Conservation (phyloP, 2,888 invertebrate species). For the Pammene aurita region DNA sequence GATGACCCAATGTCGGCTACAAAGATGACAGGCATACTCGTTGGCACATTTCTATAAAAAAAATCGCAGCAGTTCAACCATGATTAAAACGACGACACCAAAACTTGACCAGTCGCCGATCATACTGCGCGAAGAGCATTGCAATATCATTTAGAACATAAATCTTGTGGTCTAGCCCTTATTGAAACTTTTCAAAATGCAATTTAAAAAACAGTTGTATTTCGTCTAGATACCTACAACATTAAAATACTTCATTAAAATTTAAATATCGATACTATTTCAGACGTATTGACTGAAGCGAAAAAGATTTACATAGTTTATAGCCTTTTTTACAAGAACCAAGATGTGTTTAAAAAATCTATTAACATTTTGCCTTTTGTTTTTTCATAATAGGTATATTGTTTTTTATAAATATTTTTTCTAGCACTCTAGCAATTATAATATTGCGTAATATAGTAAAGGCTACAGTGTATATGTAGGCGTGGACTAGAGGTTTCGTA, state of each 20-base stretch:
- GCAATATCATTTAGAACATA: too few relatives aligned
- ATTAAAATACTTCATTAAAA: too few relatives aligned
- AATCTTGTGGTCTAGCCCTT: too few relatives aligned
- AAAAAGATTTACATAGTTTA: background rate
- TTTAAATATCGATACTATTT: too few relatives aligned
- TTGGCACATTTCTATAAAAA: conserved; percentile 5
- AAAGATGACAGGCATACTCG: too few relatives aligned
- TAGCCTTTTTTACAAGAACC: background rate
- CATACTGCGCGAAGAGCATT: too few relatives aligned
- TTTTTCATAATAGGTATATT: background rate
- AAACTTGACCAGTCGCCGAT: too few relatives aligned
- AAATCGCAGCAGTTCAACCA: background rate
- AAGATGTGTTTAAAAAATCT: conserved; percentile 4
- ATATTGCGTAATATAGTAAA: conserved; percentile 40
- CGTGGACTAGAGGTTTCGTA: conserved; percentile 33
- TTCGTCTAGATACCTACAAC: too few relatives aligned
- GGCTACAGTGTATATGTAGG: conserved; percentile 31
- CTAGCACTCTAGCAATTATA: conserved; percentile 49
- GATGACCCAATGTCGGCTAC: background rate
- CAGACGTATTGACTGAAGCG: too few relatives aligned
- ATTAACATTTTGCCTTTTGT: background rate
- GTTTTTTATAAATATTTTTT: conserved; percentile 22
- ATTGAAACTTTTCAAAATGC: too few relatives aligned
- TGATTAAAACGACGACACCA: background rate
- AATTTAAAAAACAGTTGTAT: too few relatives aligned